Conservation (phyloP, 2,113 vertebrate species). For the Meles meles region DNA sequence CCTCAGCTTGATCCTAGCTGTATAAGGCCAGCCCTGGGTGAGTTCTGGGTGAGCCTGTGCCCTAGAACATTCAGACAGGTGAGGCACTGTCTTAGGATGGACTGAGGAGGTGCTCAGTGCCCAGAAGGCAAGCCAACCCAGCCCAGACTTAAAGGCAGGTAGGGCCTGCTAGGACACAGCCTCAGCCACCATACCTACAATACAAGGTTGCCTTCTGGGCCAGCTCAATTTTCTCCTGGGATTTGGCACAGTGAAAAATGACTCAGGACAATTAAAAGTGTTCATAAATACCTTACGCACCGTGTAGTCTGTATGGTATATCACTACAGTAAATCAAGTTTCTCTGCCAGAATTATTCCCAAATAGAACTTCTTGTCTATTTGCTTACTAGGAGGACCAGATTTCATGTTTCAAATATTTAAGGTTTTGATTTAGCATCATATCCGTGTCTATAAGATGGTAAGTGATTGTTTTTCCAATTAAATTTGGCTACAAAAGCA, state of each 20-base stretch:
- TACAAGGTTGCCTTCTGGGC: neutral
- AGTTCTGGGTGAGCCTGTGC: neutral
- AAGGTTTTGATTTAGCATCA: constrained; percentile 12
- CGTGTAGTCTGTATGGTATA: neutral
- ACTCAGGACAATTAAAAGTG: constrained; percentile 1
- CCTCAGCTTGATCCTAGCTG: neutral
- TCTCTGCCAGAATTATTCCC: neutral
- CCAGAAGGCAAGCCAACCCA: neutral
- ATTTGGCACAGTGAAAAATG: constrained; percentile 30
- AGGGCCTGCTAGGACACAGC: neutral
- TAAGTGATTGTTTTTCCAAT: neutral
- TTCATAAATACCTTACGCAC: constrained; percentile 16
- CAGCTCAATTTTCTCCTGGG: neutral
- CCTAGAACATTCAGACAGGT: neutral
- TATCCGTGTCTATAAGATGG: neutral
- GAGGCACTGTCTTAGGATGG: neutral
- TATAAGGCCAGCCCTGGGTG: neutral
- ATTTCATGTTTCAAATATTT: constrained; percentile 20
- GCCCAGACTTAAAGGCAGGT: neutral
- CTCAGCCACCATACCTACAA: neutral
- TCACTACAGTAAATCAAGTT: constrained; percentile 2
- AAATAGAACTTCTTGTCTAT: constrained; percentile 28
- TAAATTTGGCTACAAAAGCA: neutral
- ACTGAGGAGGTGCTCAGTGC: neutral
- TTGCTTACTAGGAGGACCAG: neutral